Evolutionary conservation across 2,888 invertebrate species (phyloP), one percentile per base, ranked within the genome.

Genomic region (Tromatobia lineatoria): DNA sequence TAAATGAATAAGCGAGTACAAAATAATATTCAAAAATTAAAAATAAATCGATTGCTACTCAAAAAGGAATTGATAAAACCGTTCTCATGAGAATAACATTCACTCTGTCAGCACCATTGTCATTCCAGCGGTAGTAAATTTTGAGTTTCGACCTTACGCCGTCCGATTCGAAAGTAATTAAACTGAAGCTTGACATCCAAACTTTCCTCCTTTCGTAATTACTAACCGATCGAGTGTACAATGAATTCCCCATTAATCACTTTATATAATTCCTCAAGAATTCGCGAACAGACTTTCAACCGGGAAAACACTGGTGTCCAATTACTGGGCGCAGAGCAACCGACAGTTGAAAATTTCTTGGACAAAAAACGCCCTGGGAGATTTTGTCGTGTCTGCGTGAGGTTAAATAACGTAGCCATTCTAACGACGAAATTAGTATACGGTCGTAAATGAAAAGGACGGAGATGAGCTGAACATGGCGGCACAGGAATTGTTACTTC

Each of bases 391-490:
- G 59, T 29, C 29, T 13, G 15, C 29, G 57, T 29, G 15, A 57
- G 57, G 25, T 57, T 15, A 57, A 61, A 18, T 3, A 15, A 23
- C 34, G 25, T 29, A 23, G 11, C 1, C 4, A 25, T 59, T 11
- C 29, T 29, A 13, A 47, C 1, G 15, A n/a, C 29, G 29, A 2
- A 61, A 34, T 34, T 15, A 38, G 18, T 38, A n/a, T 34, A 59
- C 29, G 11, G 1, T 57, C 25, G 8, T 38, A 18, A 18, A 29
- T n/a, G 38, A 10, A 38, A 61, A 34, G 38, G 34, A 34, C 29
- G n/a, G 20, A 57, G 15, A 13, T 38, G 18, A 61, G 61, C 38
- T 18, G 18, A 61, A 61, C 61, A 38, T 38, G 61, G 29, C 61
- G 2, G 7, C 34, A 29, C 18, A 61, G 38, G 3, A n/a, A 29